Conservation (phyloP, 2,888 invertebrate species). For the Meandrusa payeni region DNA sequence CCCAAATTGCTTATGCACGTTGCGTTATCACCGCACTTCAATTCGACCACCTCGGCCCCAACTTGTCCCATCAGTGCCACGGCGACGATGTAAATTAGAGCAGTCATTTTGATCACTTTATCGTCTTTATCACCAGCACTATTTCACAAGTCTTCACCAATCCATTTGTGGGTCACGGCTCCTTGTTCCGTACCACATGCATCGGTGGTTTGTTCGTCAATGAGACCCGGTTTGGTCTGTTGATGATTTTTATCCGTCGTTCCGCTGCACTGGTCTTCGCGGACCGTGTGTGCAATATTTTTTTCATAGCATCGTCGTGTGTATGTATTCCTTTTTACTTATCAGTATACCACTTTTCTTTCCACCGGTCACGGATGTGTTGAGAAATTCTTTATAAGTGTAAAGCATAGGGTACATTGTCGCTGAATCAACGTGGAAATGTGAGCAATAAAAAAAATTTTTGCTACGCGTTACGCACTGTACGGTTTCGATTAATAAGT, state of each 20-base stretch:
- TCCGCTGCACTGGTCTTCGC: slow-evolving; percentile 61
- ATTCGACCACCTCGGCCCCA: slow-evolving; percentile 52
- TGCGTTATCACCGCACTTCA: slow-evolving; percentile 82
- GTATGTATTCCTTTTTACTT: slow-evolving; percentile 45
- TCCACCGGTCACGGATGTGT: slow-evolving; percentile 39
- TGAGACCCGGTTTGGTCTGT: slow-evolving; percentile 58
- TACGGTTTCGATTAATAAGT: slow-evolving; percentile 50
- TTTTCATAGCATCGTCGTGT: slow-evolving; percentile 48
- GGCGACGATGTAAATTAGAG: slow-evolving; percentile 56
- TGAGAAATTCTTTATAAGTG: slow-evolving; percentile 51
- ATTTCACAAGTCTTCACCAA: slow-evolving; percentile 57
- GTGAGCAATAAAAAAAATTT: slow-evolving; percentile 40
- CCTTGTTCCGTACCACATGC: slow-evolving; percentile 53
- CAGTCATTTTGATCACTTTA: slow-evolving; percentile 66
- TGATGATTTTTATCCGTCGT: slow-evolving; percentile 75
- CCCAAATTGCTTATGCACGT: slow-evolving; percentile 79
- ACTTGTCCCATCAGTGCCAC: slow-evolving; percentile 55
- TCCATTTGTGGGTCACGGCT: slow-evolving; percentile 74
- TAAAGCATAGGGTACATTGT: slow-evolving; percentile 52
- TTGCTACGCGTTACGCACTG: slow-evolving; percentile 41
- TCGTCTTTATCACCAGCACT: slow-evolving; percentile 43
- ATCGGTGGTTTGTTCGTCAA: slow-evolving; percentile 66
- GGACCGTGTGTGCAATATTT: slow-evolving; percentile 55
- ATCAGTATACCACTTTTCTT: slow-evolving; percentile 61
- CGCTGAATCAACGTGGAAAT: slow-evolving; percentile 33